Base-by-base conservation (phyloP, 2,888 invertebrate genomes). In the Merodon equestris region DNA sequence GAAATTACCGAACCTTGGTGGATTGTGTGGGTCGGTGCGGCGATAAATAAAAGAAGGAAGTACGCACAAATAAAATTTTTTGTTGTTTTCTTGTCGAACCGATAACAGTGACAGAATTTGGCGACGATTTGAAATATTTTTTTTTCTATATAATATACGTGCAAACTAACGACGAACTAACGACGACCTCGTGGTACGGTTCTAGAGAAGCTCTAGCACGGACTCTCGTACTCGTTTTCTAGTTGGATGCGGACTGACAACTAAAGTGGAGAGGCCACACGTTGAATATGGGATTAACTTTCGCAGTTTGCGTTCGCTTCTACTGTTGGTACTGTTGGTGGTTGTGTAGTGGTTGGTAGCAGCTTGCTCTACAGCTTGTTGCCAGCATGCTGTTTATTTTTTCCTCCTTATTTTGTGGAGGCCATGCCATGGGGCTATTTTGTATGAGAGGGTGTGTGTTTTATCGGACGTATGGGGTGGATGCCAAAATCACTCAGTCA, bases 241-340 rank as follows among this genome's bases (percentile, higher is more conserved):
- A 88, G 87, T 88, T 88, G 88, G 87, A 89, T 87, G 88, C 88
- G 86, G 86, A 87, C 85, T 86, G 86, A 87, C 87, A 88, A 89
- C 88, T 89, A 87, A 88, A 83, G 77, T 77, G 77, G 77, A 77
- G 74, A 75, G 64, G 64, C 60, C 57, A 67, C 82, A 75, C 74
- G 67, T 73, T 57, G 81, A 74, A 74, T 73, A 58, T 75, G 53
- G 76, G 81, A 81, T 76, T 82, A 68, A 73, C 75, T 81, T 77
- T 77, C 77, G 67, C 77, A 77, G 77, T 73, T 77, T 72, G 57
- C 42, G 66, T 77, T 72, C 40, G 34, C 42, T 67, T 72, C 50
- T 50, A 45, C 57, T 71, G 64, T 58, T 71, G 76, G 63, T 67
- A 45, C 57, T 71, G 64, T 58, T 71, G 76, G 63, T 73, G 61